phyloP scores from a whole-genome alignment of 2,797 vertebrate genomes.

The Enteromius trimaculatus region DNA sequence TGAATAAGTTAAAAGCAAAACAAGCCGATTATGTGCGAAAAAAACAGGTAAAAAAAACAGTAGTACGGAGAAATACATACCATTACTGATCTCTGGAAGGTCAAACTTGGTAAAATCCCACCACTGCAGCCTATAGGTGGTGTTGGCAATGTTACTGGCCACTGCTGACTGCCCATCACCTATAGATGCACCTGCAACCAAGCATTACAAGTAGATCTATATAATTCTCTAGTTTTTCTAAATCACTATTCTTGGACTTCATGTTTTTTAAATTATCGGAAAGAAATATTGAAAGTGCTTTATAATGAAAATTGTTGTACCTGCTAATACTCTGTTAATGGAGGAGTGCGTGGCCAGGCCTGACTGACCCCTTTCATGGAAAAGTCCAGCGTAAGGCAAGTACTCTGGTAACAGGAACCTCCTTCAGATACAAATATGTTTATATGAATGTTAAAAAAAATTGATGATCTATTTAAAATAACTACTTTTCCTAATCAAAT shows the following conservation, averaged over 20 bases:
- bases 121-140: conserved; percentile 98
- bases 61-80: conserved; percentile 71
- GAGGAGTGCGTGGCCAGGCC: conserved; percentile 97
- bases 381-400: conserved; percentile 97
- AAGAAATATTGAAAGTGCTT: not conserved
- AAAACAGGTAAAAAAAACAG: not conserved
- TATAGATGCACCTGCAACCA: conserved; percentile 89
- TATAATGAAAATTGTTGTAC: conserved; percentile 68
- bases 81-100: conserved; percentile 98
- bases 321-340: conserved; percentile 96
- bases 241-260: not conserved
- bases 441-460: not conserved
- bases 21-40: not conserved
- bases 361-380: conserved; percentile 96
- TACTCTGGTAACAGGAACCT: conserved; percentile 97
- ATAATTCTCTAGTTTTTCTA: not conserved
- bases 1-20: not conserved
- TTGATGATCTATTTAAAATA: conserved; percentile 5
- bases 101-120: conserved; percentile 99
- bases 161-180: conserved; percentile 98
- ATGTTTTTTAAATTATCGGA: not conserved
- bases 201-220: not conserved
- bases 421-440: conserved; percentile 71
- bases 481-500: not conserved
- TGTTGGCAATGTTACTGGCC: conserved; percentile 98